Base-by-base conservation (phyloP, 2,888 invertebrate species). In the Neria commutata region DNA sequence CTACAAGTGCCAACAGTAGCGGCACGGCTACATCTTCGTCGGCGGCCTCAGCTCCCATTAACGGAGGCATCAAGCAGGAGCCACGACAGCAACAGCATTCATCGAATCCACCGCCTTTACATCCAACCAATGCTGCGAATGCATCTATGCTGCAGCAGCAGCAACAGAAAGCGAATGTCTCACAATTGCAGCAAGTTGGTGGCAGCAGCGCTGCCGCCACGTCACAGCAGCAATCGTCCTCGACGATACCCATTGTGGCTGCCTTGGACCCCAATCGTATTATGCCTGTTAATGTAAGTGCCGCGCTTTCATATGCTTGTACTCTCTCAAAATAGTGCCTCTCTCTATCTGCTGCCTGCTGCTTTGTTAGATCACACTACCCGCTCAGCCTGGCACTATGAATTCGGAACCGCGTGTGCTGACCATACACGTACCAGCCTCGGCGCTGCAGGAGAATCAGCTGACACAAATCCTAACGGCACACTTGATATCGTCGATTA, bases 371-470 rank as follows among this genome's bases (percentile, higher is more conserved):
- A 89, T 95, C 59, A 94, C 94, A 1, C 83, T 95, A 72, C 77
- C 77, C 37, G 88, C 91, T 40, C 91, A 91, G 75, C 87, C 90
- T 1, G 91, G 91, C 6, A 86, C 87, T 29, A 85, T 87, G 1
- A 89, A 89, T 64, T 86, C 88, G 19, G 88, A 88, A 67, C 77
- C 81, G 62, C 87, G 93, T 62, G 87, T 92, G 46, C 86, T 94
- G 59, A 93, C 92, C n/a, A 93, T 94, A 76, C 93, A 94, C 83
- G 94, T 94, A 72, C 94, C 94, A 61, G 92, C 92, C 23, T 89
- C 92, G 11, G 92, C 93, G 25, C 84, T 94, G 53, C 89, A 90
- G 81, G 89, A 90, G 76, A 86, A 87, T 72, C 87, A 86, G 71
- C 76, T 87, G 17, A 87, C 87, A 67, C 87, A 81, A 79, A 90